These are phyloP conservation scores for Clarias gariepinus DNA, from an alignment of 2,113 vertebrate genomes.

Conservation along the genomic window DNA sequence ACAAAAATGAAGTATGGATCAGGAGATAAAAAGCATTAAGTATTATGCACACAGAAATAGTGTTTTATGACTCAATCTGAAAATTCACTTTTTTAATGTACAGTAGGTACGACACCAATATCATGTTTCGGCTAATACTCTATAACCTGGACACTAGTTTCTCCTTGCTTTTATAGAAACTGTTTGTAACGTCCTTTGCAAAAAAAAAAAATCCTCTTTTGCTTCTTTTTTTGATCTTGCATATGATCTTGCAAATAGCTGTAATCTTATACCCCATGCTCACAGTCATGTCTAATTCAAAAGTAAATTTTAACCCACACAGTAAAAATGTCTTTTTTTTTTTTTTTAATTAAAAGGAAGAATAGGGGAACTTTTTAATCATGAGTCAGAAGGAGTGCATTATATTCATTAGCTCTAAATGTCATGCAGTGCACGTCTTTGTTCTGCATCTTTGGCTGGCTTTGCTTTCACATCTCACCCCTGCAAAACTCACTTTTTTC, in stretches of 20 bases:
- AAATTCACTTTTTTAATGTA: too few species aligned
- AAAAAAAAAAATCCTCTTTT: not conserved
- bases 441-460: not conserved
- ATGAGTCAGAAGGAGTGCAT: not conserved
- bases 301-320: not conserved
- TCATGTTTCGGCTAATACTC: too few species aligned
- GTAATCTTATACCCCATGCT: not conserved
- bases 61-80: too few species aligned
- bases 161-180: not conserved
- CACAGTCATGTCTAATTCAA: not conserved
- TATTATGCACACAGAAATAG: too few species aligned
- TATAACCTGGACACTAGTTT: not conserved
- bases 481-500: not conserved
- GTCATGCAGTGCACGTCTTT: constrained; percentile 7
- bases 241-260: not conserved
- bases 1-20: too few species aligned
- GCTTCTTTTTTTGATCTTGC: not conserved
- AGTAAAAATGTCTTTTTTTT: not conserved
- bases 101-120: too few species aligned
- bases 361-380: constrained; percentile 5
- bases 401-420: constrained; percentile 26
- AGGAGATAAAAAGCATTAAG: too few species aligned
- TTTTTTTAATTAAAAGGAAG: not conserved
- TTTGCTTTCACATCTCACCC: not conserved
- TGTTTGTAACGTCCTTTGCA: not conserved